Evolutionary conservation across 1,140 invertebrate species (phyloP).

Genomic region (Aculops lycopersici): DNA sequence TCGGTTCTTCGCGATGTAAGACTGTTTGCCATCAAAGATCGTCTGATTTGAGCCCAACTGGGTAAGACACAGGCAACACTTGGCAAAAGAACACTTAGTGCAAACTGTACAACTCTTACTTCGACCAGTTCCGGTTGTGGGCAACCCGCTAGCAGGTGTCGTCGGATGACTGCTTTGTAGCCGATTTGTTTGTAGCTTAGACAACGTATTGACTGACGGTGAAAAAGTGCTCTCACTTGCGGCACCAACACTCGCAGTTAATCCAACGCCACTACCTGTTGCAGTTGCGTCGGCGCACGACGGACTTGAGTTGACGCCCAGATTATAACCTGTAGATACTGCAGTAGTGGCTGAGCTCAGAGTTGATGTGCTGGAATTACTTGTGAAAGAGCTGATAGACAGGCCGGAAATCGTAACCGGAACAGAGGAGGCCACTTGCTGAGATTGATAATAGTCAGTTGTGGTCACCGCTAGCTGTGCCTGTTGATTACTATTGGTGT

Average conservation of each 20-base stretch:
- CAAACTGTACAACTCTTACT: constrained; percentile 71
- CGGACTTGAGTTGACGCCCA: constrained; percentile 5
- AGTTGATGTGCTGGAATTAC: background rate
- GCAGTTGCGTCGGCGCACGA: too few relatives aligned
- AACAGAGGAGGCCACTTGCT: too few relatives aligned
- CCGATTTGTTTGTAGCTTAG: too few relatives aligned
- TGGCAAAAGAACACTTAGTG: constrained; percentile 51
- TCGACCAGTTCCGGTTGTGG: constrained; percentile 17
- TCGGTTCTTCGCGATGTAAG: constrained; percentile 1
- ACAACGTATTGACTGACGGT: too few relatives aligned
- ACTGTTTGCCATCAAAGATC: constrained; percentile 4
- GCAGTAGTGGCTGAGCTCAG: background rate
- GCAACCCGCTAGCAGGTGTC: too few relatives aligned
- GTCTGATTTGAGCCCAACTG: constrained; percentile 45
- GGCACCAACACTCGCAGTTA: too few relatives aligned
- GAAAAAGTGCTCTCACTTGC: too few relatives aligned
- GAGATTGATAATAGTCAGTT: too few relatives aligned
- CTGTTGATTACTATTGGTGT: background rate
- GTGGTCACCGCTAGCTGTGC: background rate
- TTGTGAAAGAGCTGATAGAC: too few relatives aligned
- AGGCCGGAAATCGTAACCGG: too few relatives aligned
- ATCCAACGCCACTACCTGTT: too few relatives aligned
- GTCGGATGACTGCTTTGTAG: too few relatives aligned
- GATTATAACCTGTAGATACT: background rate
- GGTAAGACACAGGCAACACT: constrained; percentile 63